Conservation (phyloP, 2,113 vertebrate genomes). For the Rhizomys pruinosus region DNA sequence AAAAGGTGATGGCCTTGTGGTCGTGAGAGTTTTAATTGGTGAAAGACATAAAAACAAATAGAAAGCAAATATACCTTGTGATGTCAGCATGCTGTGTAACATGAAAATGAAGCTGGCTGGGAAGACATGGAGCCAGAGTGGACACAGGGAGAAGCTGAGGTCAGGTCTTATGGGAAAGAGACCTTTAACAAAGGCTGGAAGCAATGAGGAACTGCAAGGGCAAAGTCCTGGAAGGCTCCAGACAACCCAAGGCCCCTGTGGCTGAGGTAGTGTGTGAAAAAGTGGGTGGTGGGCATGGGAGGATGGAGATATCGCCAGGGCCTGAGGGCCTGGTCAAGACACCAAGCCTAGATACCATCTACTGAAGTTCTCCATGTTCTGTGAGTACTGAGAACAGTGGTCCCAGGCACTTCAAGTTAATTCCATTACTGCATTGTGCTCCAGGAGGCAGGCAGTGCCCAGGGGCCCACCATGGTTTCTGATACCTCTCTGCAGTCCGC, state of each 20-base stretch:
- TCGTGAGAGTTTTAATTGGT: fast-evolving
- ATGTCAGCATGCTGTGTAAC: fast-evolving
- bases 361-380: not conserved
- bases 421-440: not conserved
- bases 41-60: not conserved
- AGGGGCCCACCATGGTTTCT: no score
- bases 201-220: not conserved
- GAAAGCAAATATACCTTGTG: no score
- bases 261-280: not conserved
- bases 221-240: not conserved
- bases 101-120: not conserved
- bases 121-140: not conserved
- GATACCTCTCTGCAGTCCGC: not conserved
- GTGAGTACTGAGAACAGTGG: not conserved
- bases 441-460: not conserved
- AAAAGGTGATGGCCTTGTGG: no score
- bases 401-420: not conserved
- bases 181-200: not conserved
- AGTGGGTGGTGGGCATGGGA: no score
- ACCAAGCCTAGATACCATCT: not conserved
- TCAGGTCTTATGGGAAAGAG: not conserved
- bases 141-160: not conserved
- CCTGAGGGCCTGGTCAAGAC: not conserved
- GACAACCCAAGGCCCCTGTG: not conserved
- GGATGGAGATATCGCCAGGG: no score